Evolutionary conservation across 2,113 vertebrate species (phyloP).

Genomic region (Alethe castanea): DNA sequence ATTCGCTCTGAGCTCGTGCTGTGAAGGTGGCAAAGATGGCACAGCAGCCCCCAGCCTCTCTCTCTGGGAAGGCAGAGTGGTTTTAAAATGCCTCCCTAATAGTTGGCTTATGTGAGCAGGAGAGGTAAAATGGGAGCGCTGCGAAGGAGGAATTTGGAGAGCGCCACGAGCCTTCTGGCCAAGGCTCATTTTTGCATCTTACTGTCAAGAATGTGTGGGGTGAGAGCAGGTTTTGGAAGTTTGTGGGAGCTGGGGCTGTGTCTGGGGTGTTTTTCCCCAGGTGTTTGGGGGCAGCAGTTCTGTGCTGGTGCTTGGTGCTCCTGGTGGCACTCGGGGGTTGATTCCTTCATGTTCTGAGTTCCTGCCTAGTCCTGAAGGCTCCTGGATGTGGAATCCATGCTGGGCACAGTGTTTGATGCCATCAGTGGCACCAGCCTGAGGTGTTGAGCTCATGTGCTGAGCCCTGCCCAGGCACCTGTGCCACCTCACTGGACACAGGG

Average conservation of each 20-base stretch:
- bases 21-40: neutral
- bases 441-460: neutral
- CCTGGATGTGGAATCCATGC: neutral
- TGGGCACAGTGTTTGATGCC: neutral
- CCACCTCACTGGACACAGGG: neutral
- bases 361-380: rapidly evolving
- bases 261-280: neutral
- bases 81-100: neutral
- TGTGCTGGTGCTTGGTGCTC: neutral
- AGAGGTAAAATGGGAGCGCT: neutral
- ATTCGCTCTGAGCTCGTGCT: neutral
- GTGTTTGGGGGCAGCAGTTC: neutral
- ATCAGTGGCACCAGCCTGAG: neutral
- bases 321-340: neutral
- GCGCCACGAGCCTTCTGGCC: neutral
- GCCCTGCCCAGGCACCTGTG: neutral
- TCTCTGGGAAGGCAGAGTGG: neutral
- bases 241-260: neutral
- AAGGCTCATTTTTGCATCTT: neutral
- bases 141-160: neutral
- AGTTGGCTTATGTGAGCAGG: neutral
- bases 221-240: neutral
- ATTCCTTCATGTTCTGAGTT: neutral
- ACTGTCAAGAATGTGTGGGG: neutral
- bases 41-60: neutral